phyloP scores from a whole-genome alignment of 2,888 invertebrate species.

The Cheilosia grossa region DNA sequence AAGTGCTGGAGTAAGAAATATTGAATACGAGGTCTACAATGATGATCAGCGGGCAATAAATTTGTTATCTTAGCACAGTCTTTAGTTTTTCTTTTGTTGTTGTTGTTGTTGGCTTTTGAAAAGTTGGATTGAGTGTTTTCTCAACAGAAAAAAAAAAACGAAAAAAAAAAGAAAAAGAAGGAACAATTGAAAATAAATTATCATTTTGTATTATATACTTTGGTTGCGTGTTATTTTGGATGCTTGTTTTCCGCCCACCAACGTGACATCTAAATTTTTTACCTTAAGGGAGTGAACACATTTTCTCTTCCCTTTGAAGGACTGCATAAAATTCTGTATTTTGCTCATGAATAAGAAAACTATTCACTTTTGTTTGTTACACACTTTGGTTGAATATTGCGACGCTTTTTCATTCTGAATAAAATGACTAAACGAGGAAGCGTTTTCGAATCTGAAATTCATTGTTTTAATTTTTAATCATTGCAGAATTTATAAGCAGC shows the following conservation, averaged over 20 bases:
- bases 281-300: background rate
- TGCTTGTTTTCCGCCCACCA: background rate
- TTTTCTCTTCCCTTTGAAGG: no score
- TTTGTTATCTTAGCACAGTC: conserved; percentile 27
- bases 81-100: conserved; percentile 4
- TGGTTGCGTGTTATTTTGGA: conserved; percentile 44
- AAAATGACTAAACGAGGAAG: no score
- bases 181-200: conserved; percentile 44
- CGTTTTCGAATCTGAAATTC: no score
- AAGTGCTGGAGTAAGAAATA: conserved; percentile 55
- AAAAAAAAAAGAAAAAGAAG: background rate
- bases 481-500: no score
- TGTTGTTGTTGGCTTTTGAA: conserved; percentile 2
- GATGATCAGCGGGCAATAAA: conserved; percentile 3
- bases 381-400: no score
- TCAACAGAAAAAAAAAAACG: background rate
- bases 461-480: no score
- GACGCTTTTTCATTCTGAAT: no score
- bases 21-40: conserved; percentile 16
- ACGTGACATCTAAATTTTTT: background rate
- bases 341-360: no score
- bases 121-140: conserved; percentile 15
- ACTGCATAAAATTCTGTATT: no score
- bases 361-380: no score
- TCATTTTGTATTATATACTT: conserved; percentile 50